Evolutionary conservation across 1,140 invertebrate genomes (phyloP), one percentile per base, ranked within the genome.

Genomic region (Drosophila quadrilineata): DNA sequence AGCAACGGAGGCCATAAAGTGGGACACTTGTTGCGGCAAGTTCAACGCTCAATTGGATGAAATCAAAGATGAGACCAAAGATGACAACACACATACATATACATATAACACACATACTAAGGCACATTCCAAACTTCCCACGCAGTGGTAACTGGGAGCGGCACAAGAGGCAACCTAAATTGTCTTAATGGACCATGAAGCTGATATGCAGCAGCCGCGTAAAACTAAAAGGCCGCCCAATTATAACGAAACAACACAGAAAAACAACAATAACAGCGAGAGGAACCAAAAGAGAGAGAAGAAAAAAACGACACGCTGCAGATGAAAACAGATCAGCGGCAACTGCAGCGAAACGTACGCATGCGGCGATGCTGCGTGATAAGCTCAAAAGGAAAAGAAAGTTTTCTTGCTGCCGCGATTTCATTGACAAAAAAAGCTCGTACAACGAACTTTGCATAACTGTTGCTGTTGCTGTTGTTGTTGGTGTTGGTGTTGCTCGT

Each of bases 101-200:
- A 38, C 6, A 48, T 24, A 41, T 21, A 31, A 21, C 12, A 41
- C 31, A 46, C 29, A 33, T 14, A 38, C 10, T 35, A 28, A 33
- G 41, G 29, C 17, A 29, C 49, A 69, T 57, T 43, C 36, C 56
- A 71, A 56, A 28, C 79, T 85, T 79, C 79, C 79, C 79, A 84
- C 79, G 79, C 79, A 71, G 43, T 36, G 29, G 14, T 26, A 56
- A 49, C 26, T 56, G 60, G 56, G 49, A 65, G 67, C 58, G 67
- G 57, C 40, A 46, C 17, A 70, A 63, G 66, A 59, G 76, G 64
- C 79, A 71, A 77, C 66, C 74, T 71, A 85, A 85, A 84, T 85
- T 75, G 79, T 79, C 74, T 84, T 84, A 84, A 84, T 84, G 73
- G 71, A 84, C 79, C 79, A 85, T 85, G 79, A 84, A 84, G 74